These are phyloP conservation scores for Drosophila punjabiensis DNA, from an alignment of 1,140 invertebrate genomes.

Conservation along the genomic window DNA sequence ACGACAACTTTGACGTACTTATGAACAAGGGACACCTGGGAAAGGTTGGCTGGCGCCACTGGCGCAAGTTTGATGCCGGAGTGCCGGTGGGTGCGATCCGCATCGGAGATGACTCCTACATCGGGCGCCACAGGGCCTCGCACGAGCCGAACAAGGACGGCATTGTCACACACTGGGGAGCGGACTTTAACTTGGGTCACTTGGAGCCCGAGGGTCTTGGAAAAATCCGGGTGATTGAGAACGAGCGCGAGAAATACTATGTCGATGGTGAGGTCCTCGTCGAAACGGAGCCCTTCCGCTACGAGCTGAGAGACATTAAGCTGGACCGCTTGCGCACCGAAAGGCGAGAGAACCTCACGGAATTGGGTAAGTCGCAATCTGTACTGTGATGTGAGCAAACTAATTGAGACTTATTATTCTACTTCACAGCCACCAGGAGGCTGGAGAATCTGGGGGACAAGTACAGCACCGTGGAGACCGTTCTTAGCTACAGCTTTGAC, in stretches of 20 bases:
- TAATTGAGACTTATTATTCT: background rate
- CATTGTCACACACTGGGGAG: slow-evolving; percentile 74
- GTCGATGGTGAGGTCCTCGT: slow-evolving; percentile 91
- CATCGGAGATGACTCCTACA: slow-evolving; percentile 85
- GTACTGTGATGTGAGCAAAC: background rate
- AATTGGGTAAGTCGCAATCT: slow-evolving; percentile 85
- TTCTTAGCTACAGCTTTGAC: slow-evolving; percentile 89
- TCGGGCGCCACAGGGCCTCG: slow-evolving; percentile 86
- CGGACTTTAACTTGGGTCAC: slow-evolving; percentile 87
- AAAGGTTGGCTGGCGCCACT: slow-evolving; percentile 90
- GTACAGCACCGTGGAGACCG: slow-evolving; percentile 88
- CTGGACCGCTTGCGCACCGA: slow-evolving; percentile 87
- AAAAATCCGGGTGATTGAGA: slow-evolving; percentile 88
- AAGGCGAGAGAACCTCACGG: slow-evolving; percentile 86
- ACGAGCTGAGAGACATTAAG: slow-evolving; percentile 89
- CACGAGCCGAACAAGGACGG: slow-evolving; percentile 52
- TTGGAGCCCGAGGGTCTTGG: slow-evolving; percentile 89
- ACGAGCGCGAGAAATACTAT: slow-evolving; percentile 87
- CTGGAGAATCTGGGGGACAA: slow-evolving; percentile 88
- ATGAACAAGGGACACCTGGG: slow-evolving; percentile 92
- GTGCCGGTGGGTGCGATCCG: slow-evolving; percentile 89
- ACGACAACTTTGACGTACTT: slow-evolving; percentile 90
- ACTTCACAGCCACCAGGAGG: slow-evolving; percentile 86
- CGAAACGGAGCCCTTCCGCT: slow-evolving; percentile 91
- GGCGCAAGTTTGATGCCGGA: slow-evolving; percentile 88